These are phyloP conservation scores for Pandion haliaetus DNA, from an alignment of 2,113 vertebrate species.

Conservation along the genomic window DNA sequence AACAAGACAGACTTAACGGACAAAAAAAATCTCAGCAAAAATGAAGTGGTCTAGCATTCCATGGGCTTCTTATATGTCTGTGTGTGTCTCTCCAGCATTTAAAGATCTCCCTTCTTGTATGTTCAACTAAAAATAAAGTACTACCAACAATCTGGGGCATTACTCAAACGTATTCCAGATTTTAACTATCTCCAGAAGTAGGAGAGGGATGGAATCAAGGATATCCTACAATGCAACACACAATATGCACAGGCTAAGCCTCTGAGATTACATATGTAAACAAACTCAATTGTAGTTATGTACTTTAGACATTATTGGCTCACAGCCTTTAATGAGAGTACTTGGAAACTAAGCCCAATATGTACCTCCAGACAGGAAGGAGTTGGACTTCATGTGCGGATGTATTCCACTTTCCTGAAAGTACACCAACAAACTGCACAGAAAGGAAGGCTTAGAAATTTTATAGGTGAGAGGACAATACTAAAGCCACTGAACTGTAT, in stretches of 20 bases:
- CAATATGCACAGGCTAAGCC: background rate
- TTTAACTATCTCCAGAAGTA: background rate
- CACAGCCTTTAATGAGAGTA: background rate
- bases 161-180: background rate
- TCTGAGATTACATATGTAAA: conserved; percentile 34
- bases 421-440: background rate
- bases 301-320: conserved; percentile 11
- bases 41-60: background rate
- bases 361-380: conserved; percentile 38
- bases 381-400: background rate
- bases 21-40: background rate
- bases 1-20: background rate
- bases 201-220: background rate
- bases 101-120: background rate
- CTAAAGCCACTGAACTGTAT: background rate
- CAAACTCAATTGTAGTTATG: conserved; percentile 8
- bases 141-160: background rate
- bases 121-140: background rate
- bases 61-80: background rate
- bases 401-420: conserved; percentile 27
- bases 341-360: background rate
- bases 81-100: background rate
- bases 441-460: conserved; percentile 8
- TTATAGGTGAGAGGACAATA: background rate
- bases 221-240: conserved; percentile 21